Percentiles rank a stretch among this genome's conserved stretches.
These are phyloP conservation scores for Excalfactoria chinensis DNA, from an alignment of 2,113 vertebrate genomes.

Conservation along the genomic window DNA sequence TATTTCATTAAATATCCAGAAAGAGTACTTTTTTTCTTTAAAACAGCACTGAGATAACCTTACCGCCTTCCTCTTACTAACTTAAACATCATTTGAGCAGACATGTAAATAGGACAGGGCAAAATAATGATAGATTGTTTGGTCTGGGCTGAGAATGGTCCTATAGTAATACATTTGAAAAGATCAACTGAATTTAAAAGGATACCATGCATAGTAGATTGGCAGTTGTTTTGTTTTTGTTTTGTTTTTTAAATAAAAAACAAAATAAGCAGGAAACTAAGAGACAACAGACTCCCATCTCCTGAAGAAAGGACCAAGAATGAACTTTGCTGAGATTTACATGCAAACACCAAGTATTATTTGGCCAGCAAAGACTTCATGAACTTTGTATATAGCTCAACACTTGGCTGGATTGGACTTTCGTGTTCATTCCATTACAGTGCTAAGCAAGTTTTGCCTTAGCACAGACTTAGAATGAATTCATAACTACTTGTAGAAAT, in stretches of 20 bases:
- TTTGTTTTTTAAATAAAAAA: background rate
- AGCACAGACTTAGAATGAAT: background rate
- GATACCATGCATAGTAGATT: background rate
- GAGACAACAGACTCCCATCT: background rate
- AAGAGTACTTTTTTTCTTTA: background rate
- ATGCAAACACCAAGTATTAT: background rate
- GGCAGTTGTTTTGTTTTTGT: background rate
- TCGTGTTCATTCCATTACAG: accelerated
- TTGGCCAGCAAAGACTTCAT: background rate
- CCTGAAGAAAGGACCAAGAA: background rate
- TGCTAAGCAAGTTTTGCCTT: background rate
- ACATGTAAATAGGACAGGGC: background rate
- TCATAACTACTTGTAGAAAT: background rate
- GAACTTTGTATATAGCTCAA: accelerated
- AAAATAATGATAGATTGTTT: background rate
- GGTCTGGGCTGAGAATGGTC: background rate
- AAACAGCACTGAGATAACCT: background rate
- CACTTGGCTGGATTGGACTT: background rate
- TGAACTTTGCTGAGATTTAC: background rate
- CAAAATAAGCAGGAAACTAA: background rate
- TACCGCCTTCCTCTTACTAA: background rate
- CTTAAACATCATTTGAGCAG: background rate
- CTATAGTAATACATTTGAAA: background rate
- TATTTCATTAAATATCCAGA: background rate
- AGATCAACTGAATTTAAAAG: background rate